Evolutionary conservation across 2,113 vertebrate species (phyloP).

Genomic region (Sapajus apella): DNA sequence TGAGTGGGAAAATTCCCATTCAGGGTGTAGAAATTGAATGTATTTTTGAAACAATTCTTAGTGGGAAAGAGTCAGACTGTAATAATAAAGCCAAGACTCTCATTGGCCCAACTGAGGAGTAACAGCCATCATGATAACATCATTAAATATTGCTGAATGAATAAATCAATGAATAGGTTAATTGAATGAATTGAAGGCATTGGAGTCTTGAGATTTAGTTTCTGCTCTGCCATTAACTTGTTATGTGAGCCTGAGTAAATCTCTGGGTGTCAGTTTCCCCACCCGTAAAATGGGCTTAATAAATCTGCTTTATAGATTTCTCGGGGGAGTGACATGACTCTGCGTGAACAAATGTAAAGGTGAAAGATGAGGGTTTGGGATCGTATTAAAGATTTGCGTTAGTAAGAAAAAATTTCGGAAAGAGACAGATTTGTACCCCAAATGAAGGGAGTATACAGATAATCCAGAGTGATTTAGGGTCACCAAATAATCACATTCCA

Average conservation of each 20-base stretch:
- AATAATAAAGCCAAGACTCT: conserved; percentile 11
- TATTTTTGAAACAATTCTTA: neutral
- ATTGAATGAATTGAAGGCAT: neutral
- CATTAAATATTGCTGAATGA: neutral
- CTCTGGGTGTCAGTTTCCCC: neutral
- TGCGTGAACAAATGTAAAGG: neutral
- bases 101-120: neutral
- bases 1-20: neutral
- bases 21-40: neutral
- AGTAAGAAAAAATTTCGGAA: neutral
- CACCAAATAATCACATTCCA: neutral
- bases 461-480: neutral
- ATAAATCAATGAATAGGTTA: neutral
- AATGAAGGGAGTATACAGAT: neutral
- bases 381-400: neutral
- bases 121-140: neutral
- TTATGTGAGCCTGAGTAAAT: neutral
- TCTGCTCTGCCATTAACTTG: neutral
- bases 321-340: neutral
- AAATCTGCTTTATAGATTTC: neutral
- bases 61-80: neutral
- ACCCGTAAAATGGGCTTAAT: neutral
- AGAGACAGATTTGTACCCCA: neutral
- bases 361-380: neutral
- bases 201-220: neutral